Evolutionary conservation across 1,140 invertebrate genomes (phyloP).

Genomic region (Drosophila grimshawi): DNA sequence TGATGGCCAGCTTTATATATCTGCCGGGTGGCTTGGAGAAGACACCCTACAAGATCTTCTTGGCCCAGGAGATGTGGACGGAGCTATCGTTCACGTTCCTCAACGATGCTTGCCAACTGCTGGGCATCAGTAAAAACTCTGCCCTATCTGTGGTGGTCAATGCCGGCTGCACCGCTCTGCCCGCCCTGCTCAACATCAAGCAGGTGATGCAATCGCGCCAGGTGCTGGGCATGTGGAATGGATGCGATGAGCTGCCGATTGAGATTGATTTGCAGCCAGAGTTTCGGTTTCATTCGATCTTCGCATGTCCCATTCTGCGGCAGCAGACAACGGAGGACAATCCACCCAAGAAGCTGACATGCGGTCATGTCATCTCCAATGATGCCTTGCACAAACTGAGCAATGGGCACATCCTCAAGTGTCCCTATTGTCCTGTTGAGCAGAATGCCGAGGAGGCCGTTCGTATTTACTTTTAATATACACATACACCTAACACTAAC

Average conservation of each 20-base stretch:
- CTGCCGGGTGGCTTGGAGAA: constrained; percentile 91
- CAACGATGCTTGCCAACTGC: constrained; percentile 94
- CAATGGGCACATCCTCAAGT: constrained; percentile 98
- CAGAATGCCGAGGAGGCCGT: constrained; percentile 96
- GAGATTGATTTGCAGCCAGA: constrained; percentile 92
- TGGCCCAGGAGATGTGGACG: constrained; percentile 92
- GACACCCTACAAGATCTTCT: constrained; percentile 92
- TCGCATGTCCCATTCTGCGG: constrained; percentile 98
- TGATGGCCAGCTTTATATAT: constrained; percentile 95
- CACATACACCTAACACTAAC: constrained; percentile 28
- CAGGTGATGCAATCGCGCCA: constrained; percentile 98
- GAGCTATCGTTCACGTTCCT: constrained; percentile 96
- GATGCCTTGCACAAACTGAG: constrained; percentile 98
- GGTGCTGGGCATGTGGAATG: constrained; percentile 96
- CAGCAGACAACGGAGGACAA: constrained; percentile 98
- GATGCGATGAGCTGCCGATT: constrained; percentile 98
- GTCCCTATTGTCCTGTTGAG: constrained; percentile 98
- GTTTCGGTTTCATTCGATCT: constrained; percentile 96
- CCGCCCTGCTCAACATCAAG: constrained; percentile 96
- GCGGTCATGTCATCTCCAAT: constrained; percentile 98
- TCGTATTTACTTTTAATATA: constrained; percentile 93
- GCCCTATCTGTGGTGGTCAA: constrained; percentile 90
- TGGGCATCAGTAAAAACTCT: constrained; percentile 94
- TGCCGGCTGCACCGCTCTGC: constrained; percentile 96
- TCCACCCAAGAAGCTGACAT: constrained; percentile 98